Evolutionary conservation across 2,797 vertebrate species (phyloP).

Genomic region (Girardinus metallicus): DNA sequence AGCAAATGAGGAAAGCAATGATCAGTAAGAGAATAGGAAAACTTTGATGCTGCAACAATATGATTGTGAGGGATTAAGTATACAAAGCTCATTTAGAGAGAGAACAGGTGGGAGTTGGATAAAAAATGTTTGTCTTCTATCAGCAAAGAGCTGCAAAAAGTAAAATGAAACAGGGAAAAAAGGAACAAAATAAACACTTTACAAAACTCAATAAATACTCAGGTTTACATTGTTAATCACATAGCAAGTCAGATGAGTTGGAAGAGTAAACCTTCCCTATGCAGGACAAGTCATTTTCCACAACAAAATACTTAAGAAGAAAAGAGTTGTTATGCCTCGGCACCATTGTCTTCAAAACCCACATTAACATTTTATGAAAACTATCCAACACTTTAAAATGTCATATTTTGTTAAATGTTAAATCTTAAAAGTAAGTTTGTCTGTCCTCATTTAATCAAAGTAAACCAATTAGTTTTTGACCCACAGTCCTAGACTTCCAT

Average conservation of each 20-base stretch:
- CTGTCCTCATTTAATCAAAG: background rate
- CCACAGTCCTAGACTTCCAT: background rate
- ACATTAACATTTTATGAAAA: background rate
- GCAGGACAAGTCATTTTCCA: background rate
- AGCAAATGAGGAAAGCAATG: conserved; percentile 66
- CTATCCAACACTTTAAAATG: background rate
- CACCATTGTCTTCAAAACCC: background rate
- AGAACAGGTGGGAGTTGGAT: conserved; percentile 38
- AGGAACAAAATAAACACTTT: background rate
- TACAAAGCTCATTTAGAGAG: conserved; percentile 54
- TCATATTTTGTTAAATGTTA: background rate
- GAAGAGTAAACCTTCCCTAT: background rate
- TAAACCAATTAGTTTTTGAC: background rate
- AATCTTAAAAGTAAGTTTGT: background rate
- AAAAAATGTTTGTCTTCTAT: conserved; percentile 48
- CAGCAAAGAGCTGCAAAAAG: conserved; percentile 2
- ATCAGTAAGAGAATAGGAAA: conserved; percentile 9
- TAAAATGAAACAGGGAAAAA: background rate
- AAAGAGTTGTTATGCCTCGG: background rate
- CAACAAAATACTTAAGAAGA: background rate
- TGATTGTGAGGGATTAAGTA: conserved; percentile 35
- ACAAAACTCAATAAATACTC: background rate
- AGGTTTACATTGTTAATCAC: background rate
- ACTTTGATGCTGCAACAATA: conserved; percentile 41
- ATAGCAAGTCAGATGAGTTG: background rate